These are phyloP conservation scores for Calliopum simillimum DNA, from an alignment of 2,888 invertebrate species.

Conservation along the genomic window DNA sequence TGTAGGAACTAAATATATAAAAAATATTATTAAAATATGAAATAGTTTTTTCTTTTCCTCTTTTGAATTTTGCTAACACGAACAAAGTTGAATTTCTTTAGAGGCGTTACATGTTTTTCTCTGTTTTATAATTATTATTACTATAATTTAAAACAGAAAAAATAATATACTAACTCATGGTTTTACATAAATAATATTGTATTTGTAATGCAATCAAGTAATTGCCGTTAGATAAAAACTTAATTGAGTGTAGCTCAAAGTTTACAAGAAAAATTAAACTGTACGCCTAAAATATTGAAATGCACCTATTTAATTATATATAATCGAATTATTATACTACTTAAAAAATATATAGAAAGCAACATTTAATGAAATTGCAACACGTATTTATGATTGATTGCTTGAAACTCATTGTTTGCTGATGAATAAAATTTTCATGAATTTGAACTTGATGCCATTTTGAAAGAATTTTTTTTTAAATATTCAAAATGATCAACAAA, in stretches of 20 bases:
- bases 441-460: constrained; percentile 44
- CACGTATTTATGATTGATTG: constrained; percentile 26
- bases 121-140: constrained; percentile 27
- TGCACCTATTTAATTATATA: constrained; percentile 45
- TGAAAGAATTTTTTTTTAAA: constrained; percentile 21
- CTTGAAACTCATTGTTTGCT: constrained; percentile 30
- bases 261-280: constrained; percentile 34
- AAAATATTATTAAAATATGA: constrained; percentile 39
- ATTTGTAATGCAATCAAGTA: constrained; percentile 15
- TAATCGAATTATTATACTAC: constrained; percentile 42
- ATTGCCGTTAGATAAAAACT: not conserved
- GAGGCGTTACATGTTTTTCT: constrained; percentile 30
- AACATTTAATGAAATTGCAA: constrained; percentile 15
- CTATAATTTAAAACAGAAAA: constrained; percentile 15
- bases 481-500: constrained; percentile 15
- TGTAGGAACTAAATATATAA: constrained; percentile 42
- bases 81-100: constrained; percentile 37
- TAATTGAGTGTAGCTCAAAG: not conserved
- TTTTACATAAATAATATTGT: not conserved
- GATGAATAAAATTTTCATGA: constrained; percentile 19
- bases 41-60: constrained; percentile 15
- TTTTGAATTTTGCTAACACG: constrained; percentile 7
- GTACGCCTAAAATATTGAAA: constrained; percentile 37
- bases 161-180: too few species aligned
- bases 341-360: constrained; percentile 6